phyloP scores from a whole-genome alignment of 2,113 vertebrate genomes.

The Halichoerus grypus region DNA sequence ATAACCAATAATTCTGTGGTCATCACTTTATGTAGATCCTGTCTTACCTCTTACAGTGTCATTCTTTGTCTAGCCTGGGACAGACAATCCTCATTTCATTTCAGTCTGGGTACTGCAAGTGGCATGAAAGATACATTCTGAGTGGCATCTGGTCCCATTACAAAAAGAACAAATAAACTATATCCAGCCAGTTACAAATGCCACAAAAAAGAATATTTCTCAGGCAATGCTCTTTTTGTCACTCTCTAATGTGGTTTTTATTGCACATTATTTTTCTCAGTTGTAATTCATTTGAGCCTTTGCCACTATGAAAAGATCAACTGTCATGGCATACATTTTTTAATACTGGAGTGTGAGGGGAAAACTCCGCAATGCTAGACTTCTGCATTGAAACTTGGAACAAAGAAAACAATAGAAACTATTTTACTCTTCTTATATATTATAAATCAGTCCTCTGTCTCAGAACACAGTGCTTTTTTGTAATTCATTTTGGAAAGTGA shows the following conservation, averaged over 20 bases:
- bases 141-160: background rate
- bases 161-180: constrained; percentile 42
- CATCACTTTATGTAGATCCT: background rate
- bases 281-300: constrained; percentile 54
- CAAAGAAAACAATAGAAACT: constrained; percentile 10
- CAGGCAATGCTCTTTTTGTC: background rate
- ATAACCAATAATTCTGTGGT: background rate
- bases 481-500: constrained; percentile 51
- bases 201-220: constrained; percentile 29
- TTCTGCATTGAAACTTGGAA: background rate
- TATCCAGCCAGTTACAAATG: constrained; percentile 42
- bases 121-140: constrained; percentile 20
- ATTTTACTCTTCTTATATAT: constrained; percentile 10
- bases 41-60: background rate
- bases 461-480: constrained; percentile 23
- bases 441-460: constrained; percentile 40
- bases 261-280: constrained; percentile 58
- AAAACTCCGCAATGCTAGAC: background rate
- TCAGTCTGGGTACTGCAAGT: background rate
- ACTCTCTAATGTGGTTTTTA: constrained; percentile 52
- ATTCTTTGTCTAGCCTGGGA: background rate
- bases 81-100: constrained; percentile 1
- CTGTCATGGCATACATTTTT: background rate
- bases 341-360: background rate
- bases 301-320: constrained; percentile 51